Base-by-base conservation (phyloP, 2,113 vertebrate species). In the Mirounga angustirostris region DNA sequence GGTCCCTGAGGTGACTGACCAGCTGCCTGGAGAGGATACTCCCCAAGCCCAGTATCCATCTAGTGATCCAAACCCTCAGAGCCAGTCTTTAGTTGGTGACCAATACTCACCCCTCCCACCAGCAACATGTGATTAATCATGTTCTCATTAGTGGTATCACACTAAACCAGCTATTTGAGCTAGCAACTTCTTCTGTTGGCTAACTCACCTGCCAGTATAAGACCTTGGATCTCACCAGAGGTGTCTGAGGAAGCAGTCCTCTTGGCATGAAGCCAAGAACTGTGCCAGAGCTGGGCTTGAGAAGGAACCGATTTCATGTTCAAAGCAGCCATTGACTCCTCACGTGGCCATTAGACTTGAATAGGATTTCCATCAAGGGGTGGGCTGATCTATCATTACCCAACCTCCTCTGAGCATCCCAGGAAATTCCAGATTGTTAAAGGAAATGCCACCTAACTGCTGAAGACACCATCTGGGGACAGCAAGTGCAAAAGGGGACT, bases 121-220 rank as follows among this genome's bases (percentile, higher is more conserved):
- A 98, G 97, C 97, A 95, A 91, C 78, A 74, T 82, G 54, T 95
- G 92, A 97, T 67, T 96, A 93, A 92, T 88, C 73, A 73, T 87
- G 94, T 90, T 96, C 54, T 89, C 91, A 83, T 79, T 95, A 89
- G n/a, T 91, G 96, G 61, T 91, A 4, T 94, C 91, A 88, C 63
- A 73, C 69, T 97, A 26, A 84, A 93, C 84, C 84, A 98, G 96
- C 94, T 84, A 91, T 97, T 88, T 89, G 92, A 96, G 91, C 92
- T 88, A 94, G 84, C 94, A 94, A 33, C 76, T 84, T 82, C 78
- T 93, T 89, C 84, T 97, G 81, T 95, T 97, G 96, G 92, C 76
- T 96, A 78, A 89, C 69, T 96, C 79, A 93, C 40, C 73, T 82
- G 74, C 81, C 87, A 91, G 90, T 59, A 10, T 79, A 71, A 97